These are phyloP conservation scores for Epistrophe grossulariae DNA, from an alignment of 2,888 invertebrate genomes.

Conservation along the genomic window DNA sequence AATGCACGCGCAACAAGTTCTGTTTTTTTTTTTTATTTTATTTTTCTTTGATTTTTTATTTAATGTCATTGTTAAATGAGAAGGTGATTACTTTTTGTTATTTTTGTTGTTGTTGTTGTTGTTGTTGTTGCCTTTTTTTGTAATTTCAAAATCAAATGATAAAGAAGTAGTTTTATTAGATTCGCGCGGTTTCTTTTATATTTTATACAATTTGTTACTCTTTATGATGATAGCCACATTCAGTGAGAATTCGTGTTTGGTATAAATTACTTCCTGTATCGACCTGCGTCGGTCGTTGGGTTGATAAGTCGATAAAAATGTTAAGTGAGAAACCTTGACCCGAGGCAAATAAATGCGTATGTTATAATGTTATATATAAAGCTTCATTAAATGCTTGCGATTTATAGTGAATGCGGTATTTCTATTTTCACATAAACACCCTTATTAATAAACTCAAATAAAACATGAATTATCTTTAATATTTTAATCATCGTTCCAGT, in stretches of 20 bases:
- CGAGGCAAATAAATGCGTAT: conserved; percentile 11
- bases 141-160: conserved; percentile 24
- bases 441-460: no score
- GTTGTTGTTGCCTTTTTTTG: neutral
- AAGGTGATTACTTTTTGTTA: conserved; percentile 51
- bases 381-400: neutral
- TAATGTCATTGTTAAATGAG: conserved; percentile 69
- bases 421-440: no score
- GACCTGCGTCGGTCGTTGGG: neutral
- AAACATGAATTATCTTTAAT: no score
- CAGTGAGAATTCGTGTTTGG: conserved; percentile 7
- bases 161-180: conserved; percentile 55
- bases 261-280: conserved; percentile 61
- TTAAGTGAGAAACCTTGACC: conserved; percentile 34
- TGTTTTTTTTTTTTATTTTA: conserved; percentile 14
- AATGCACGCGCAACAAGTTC: conserved; percentile 25
- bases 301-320: conserved; percentile 51
- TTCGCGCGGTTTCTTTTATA: conserved; percentile 43
- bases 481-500: no score
- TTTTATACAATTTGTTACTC: neutral
- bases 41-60: neutral
- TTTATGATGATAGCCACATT: conserved; percentile 11
- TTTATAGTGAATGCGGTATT: neutral
- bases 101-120: neutral
- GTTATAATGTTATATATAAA: neutral